Base-by-base conservation (phyloP, 1,140 invertebrate species). In the Steinernema feltiae region DNA sequence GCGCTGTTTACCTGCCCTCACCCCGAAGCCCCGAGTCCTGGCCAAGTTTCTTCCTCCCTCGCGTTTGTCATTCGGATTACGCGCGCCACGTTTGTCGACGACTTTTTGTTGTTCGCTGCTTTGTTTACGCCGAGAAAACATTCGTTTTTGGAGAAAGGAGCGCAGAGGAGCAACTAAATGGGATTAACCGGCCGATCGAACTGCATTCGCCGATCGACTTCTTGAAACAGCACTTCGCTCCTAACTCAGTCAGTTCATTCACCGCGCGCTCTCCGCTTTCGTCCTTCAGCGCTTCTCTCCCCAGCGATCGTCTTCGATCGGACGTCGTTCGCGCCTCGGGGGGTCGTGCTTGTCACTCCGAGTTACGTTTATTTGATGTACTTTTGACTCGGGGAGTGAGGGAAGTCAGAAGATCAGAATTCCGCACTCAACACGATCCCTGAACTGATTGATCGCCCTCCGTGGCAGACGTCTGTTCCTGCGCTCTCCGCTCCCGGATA, bases 131-230 rank as follows among this genome's bases (percentile, higher is more conserved):
- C 53, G 53, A 63, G 53, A 63, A 63, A 63, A 63, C 53, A 63
- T 27, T 63, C 53, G 15, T 63, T 63, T 63, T 63, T 41, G 35
- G 35, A 41, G 35, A 41, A 41, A 7, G 12, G 12, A 46, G 53
- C 12, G 24, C 12, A 63, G 35, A 63, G 24, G 53, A 63, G 53
- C 53, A 63, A 18, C 35, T 7, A 18, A 63, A 63, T 63, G 53
- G 53, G 53, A 63, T 63, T 63, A 63, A 63, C 24, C 53, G 53
- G 53, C 53, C 15, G 24, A 63, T 41, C 35, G 53, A 63, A 63
- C 24, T 21, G 53, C 53, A 27, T 27, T 15, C 24, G 53, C 18
- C 35, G 18, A 41, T 41, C 53, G 53, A n/a, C 53, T 15, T 63
- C 53, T 63, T 63, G 53, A 63, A 63, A 63, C 53, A 63, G 7